Base-by-base conservation (phyloP, 2,113 vertebrate genomes). In the Melanerpes aurifrons region DNA sequence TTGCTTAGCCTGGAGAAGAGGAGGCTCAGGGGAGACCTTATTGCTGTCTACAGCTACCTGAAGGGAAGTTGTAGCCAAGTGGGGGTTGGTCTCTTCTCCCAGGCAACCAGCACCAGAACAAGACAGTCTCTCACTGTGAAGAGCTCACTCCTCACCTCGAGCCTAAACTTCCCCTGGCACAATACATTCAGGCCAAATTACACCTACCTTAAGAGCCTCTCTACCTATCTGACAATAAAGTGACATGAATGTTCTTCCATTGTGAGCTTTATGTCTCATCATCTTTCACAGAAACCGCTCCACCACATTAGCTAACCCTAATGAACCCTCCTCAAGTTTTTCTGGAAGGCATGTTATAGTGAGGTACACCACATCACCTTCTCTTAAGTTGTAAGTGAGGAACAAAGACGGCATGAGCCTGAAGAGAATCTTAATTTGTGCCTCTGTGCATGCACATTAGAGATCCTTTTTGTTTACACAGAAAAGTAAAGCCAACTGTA, bases 271-370 rank as follows among this genome's bases (percentile, higher is more conserved):
- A 17, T 77, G n/a, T 50, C 40, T 67, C 35, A 29, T 17, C 50
- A 62, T 7, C 68, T 63, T 29, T 20, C 29, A 28, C 2, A 5
- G 58, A 47, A 69, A 53, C 3, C 9, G 29, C 48, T 17, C 40
- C 37, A 10, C 2, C 1, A 1, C 21, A 8, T n/a, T 10, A 50
- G 18, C 35, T 31, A 40, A 18, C 24, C 15, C 63, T 29, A 3
- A 2, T 12, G 50, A 54, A 3, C 43, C 9, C 35, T 31, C 25
- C 50, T 20, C 47, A 62, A 37, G 32, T 21, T 2, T 0, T 62
- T 31, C 70, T 57, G 31, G 32, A 59, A 43, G n/a, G 22, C 0
- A 1, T 14, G 11, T 18, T 45, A 16, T 5, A 50, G 32, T 1
- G 1, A 17, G 14, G 18, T 25, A 19, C 15, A 3, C 10, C 18